A percentile compares a stretch with the other conserved stretches of the same genome.
Evolutionary conservation across 2,797 vertebrate species (phyloP).

Genomic region (Melopsittacus undulatus): DNA sequence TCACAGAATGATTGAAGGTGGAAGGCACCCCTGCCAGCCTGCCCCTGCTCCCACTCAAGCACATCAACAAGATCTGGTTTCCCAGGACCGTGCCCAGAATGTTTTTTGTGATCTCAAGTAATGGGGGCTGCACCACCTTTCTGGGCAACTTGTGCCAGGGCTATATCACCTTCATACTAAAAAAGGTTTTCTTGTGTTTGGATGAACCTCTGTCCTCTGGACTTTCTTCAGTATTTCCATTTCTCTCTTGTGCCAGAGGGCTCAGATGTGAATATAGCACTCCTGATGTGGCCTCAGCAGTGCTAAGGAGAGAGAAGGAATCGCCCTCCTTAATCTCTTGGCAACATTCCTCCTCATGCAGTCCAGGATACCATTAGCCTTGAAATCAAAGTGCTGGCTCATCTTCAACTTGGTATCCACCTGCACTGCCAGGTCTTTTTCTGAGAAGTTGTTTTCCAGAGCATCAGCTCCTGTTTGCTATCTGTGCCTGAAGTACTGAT

Average conservation of each 20-base stretch:
- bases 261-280: background rate
- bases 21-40: background rate
- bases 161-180: background rate
- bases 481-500: background rate
- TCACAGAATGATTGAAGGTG: background rate
- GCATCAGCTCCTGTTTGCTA: background rate
- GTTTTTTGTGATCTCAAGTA: background rate
- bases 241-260: background rate
- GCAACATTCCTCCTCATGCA: background rate
- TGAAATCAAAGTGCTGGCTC: background rate
- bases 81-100: accelerated
- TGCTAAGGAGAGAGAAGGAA: background rate
- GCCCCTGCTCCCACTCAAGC: background rate
- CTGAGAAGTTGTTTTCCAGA: background rate
- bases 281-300: background rate
- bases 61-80: background rate
- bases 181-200: background rate
- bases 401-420: accelerated
- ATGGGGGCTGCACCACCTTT: background rate
- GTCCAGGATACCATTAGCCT: background rate
- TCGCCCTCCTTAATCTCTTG: background rate
- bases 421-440: background rate
- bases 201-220: background rate
- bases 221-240: background rate
- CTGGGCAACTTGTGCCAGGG: background rate